Conservation (phyloP, 1,140 invertebrate species). For the Listronotus bonariensis region DNA sequence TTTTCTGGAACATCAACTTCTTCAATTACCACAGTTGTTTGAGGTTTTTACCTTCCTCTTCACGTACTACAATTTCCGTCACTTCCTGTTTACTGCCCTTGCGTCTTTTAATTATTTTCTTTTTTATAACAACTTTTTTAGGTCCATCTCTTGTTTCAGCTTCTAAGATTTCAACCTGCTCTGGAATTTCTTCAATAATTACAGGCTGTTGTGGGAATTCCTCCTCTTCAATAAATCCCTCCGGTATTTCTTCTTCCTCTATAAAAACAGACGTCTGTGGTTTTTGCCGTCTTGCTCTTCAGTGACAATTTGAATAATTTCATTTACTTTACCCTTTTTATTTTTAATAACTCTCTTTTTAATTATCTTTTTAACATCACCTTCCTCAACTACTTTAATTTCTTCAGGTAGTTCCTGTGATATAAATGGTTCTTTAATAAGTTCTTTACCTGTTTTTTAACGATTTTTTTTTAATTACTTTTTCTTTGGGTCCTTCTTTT, state of each 20-base stretch:
- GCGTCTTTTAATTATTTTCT: conserved; percentile 53
- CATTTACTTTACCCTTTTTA: conserved; percentile 47
- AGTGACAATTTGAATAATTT: conserved; percentile 48
- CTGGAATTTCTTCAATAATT: conserved; percentile 48
- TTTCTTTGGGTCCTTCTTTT: conserved; percentile 52
- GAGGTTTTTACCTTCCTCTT: conserved; percentile 54
- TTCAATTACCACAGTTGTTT: conserved; percentile 52
- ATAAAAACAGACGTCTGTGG: conserved; percentile 53
- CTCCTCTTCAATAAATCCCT: conserved; percentile 21
- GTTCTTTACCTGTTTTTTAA: conserved; percentile 46
- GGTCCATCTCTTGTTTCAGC: conserved; percentile 45
- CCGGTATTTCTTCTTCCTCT: conserved; percentile 31
- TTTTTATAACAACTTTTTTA: conserved; percentile 53
- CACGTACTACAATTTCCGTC: conserved; percentile 49
- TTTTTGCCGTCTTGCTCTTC: conserved; percentile 51
- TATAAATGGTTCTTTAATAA: conserved; percentile 55
- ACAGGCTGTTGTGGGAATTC: conserved; percentile 18
- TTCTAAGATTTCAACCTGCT: conserved; percentile 42
- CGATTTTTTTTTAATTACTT: conserved; percentile 52
- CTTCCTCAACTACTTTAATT: conserved; percentile 51
- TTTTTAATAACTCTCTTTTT: conserved; percentile 52
- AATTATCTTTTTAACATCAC: conserved; percentile 50
- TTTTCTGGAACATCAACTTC: conserved; percentile 49
- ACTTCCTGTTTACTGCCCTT: conserved; percentile 45
- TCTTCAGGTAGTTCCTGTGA: conserved; percentile 56